Evolutionary conservation across 2,113 vertebrate species (phyloP), one percentile per base, ranked within the genome.

Genomic region (Cyprinodon variegatus): DNA sequence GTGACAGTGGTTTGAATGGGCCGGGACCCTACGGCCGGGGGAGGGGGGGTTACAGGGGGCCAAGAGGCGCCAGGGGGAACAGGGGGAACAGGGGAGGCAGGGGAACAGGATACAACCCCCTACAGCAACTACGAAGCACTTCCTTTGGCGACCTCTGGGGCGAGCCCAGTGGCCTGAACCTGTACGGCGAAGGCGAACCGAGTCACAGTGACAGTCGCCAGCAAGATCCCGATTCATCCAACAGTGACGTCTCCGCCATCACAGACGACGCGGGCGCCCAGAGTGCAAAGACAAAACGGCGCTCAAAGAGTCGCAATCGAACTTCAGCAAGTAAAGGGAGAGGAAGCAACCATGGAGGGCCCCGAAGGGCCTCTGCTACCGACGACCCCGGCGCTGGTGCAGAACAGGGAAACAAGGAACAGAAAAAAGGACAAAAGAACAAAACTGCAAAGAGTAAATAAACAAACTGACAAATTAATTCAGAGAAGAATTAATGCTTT

Each of bases 401-500:
- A 4, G 36, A 3, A 43, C 2, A 20, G 11, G 39, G 22, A 20
- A 43, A 1, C 15, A 20, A 37, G 7, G 57, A 59, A 0, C 10
- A 57, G 0, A 48, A 17, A 7, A 50, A 6, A 11, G 36, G n/a
- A 43, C 59, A 22, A n/a, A 69, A 45, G n/a, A 41, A 43, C 10
- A 65, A 37, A 12, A 69, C 62, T 22, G 43, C 43, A 11, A 70
- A 67, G 81, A 88, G 90, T 91, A 86, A 75, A 70, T 11, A 0
- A 4, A 0, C 0, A 17, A 0, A 39, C 72, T 63, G 3, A 4
- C 61, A 22, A 41, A 20, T 9, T n/a, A 64, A 45, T 36, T 3
- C 38, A 1, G 4, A 3, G 10, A 43, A 10, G 3, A 13, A 38
- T 20, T 64, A 64, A 39, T 10, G 13, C 36, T 10, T 13, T 15